A percentile compares a stretch with the other conserved stretches of the same genome.
phyloP scores from a whole-genome alignment of 2,113 vertebrate species.

The Bubo bubo region DNA sequence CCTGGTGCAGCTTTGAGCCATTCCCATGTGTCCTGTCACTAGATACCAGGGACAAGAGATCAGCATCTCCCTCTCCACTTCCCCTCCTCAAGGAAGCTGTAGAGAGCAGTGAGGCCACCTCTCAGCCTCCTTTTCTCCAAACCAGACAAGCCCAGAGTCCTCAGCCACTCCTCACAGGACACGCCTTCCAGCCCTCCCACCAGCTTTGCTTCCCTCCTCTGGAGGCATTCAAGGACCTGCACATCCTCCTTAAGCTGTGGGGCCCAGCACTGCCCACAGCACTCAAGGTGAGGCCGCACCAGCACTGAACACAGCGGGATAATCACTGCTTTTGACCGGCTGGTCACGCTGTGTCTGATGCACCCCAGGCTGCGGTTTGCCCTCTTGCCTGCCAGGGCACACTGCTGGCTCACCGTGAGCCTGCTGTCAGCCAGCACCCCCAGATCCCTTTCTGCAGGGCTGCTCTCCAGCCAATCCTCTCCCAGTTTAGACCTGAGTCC shows the following conservation, averaged over 20 bases:
- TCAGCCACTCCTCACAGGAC: neutral
- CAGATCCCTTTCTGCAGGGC: neutral
- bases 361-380: neutral
- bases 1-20: neutral
- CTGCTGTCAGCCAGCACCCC: neutral
- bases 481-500: too few relatives aligned
- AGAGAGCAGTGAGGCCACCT: too few relatives aligned
- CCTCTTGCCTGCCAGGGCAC: too few relatives aligned
- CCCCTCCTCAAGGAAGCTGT: neutral
- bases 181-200: neutral
- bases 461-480: neutral
- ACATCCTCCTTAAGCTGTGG: neutral
- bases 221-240: neutral
- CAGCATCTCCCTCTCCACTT: too few relatives aligned
- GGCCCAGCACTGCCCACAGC: neutral
- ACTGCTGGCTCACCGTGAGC: too few relatives aligned
- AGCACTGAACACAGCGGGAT: neutral
- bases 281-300: neutral
- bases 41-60: neutral
- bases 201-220: neutral
- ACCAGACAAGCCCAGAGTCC: neutral
- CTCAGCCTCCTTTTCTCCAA: neutral
- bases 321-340: neutral
- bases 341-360: neutral
- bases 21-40: accelerated